Conservation (phyloP, 2,797 vertebrate genomes). For the Coendou prehensilis region DNA sequence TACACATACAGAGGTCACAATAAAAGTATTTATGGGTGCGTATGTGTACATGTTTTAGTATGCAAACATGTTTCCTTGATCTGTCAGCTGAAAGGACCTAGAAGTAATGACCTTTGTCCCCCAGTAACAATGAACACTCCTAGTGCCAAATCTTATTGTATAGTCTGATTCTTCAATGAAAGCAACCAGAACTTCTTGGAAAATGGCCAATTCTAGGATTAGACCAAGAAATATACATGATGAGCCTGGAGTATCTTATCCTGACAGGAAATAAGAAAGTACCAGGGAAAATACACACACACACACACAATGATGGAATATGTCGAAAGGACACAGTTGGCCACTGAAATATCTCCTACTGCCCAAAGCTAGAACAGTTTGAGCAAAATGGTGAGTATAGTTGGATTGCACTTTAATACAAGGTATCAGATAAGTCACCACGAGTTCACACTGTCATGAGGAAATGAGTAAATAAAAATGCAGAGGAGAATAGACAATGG, state of each 20-base stretch:
- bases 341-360: not conserved
- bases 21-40: not conserved
- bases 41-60: not conserved
- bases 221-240: not conserved
- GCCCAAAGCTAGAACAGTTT: conserved; percentile 23
- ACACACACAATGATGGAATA: not conserved
- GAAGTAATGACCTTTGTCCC: not conserved
- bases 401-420: not conserved
- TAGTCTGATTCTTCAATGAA: conserved; percentile 40
- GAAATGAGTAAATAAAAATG: not conserved
- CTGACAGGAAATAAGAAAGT: not conserved
- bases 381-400: not conserved
- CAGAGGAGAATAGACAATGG: not conserved
- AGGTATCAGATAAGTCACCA: not conserved
- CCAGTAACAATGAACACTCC: not conserved
- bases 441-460: not conserved
- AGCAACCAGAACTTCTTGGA: not conserved
- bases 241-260: not conserved
- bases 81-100: not conserved
- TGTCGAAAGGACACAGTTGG: not conserved
- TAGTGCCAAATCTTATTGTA: conserved; percentile 13
- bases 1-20: not conserved
- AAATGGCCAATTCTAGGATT: conserved; percentile 11
- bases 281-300: not conserved
- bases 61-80: not conserved